These are phyloP conservation scores for Anadara kagoshimensis DNA, from an alignment of 1,140 invertebrate species.

Conservation along the genomic window DNA sequence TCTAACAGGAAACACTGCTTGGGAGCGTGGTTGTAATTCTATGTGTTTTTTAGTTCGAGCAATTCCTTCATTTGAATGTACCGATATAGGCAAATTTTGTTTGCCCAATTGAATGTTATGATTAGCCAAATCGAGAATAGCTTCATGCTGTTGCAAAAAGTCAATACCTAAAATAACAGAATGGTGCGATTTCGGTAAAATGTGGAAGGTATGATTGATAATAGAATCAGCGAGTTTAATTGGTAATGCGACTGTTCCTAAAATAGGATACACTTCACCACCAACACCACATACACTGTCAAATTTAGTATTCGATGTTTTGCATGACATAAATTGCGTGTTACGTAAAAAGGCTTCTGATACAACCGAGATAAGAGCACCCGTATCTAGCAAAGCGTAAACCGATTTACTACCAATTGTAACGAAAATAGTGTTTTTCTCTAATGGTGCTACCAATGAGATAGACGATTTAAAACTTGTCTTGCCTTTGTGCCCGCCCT, in stretches of 20 bases:
- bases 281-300: constrained; percentile 21
- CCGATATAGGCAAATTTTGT: neutral
- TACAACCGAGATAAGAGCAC: constrained; percentile 15
- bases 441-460: constrained; percentile 16
- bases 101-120: constrained; percentile 11
- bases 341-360: constrained; percentile 13
- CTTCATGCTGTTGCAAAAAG: constrained; percentile 32
- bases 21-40: constrained; percentile 16
- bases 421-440: constrained; percentile 21
- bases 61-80: constrained; percentile 25
- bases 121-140: constrained; percentile 21
- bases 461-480: too few species aligned
- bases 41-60: constrained; percentile 10
- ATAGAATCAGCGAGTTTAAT: constrained; percentile 11
- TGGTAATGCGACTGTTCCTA: constrained; percentile 24
- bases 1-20: constrained; percentile 20
- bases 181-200: constrained; percentile 39
- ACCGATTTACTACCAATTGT: constrained; percentile 3
- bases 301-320: neutral
- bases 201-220: constrained; percentile 15
- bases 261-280: constrained; percentile 15
- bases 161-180: too few species aligned
- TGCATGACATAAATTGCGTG: constrained; percentile 3
- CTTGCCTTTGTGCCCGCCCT: too few species aligned
- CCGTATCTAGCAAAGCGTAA: constrained; percentile 24